Conservation (phyloP, 2,888 invertebrate species). For the Timema podura region DNA sequence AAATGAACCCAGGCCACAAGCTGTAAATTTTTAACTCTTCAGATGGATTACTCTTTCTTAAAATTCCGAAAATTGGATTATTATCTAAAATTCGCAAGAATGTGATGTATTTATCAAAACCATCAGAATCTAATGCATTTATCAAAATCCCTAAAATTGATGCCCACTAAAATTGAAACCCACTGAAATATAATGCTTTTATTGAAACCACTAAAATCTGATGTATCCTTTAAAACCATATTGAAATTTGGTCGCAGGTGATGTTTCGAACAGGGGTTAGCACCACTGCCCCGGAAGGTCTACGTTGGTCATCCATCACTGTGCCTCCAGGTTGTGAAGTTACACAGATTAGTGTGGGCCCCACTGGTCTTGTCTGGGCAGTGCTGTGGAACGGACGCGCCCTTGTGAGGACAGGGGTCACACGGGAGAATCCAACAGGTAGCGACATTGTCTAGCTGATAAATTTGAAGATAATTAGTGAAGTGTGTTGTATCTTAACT, state of each 20-base stretch:
- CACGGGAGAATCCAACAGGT: constrained; percentile 68
- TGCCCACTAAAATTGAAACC: constrained; percentile 20
- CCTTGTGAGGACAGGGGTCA: constrained; percentile 78
- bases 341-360: constrained; percentile 78
- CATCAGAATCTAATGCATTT: not conserved
- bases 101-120: not conserved
- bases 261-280: constrained; percentile 83
- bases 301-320: constrained; percentile 75
- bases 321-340: constrained; percentile 77
- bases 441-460: no score
- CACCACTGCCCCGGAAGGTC: constrained; percentile 79
- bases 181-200: no score
- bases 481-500: no score
- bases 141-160: constrained; percentile 6
- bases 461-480: no score
- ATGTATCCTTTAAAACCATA: no score
- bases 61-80: no score
- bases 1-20: no score
- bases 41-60: no score
- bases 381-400: constrained; percentile 78
- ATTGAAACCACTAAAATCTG: no score
- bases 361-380: constrained; percentile 84
- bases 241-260: constrained; percentile 49
- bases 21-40: no score
- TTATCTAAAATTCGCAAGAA: no score